phyloP scores from a whole-genome alignment of 2,113 vertebrate genomes.

The Pterocles orientalis region DNA sequence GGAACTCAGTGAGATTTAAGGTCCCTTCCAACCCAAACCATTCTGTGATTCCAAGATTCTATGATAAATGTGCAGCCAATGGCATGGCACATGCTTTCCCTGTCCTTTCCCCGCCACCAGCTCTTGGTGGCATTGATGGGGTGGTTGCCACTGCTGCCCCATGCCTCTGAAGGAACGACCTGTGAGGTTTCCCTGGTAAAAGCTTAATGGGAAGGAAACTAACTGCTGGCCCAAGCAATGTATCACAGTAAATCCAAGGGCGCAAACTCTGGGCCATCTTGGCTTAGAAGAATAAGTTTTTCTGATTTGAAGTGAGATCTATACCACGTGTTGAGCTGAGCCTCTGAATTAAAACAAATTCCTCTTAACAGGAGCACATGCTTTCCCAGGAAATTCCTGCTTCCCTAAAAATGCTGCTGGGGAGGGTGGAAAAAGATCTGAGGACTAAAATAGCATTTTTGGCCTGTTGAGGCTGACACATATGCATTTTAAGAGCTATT shows the following conservation, averaged over 20 bases:
- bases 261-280: background rate
- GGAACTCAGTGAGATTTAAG: too few relatives aligned
- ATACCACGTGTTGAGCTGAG: background rate
- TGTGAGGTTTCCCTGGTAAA: background rate
- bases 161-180: fast-evolving
- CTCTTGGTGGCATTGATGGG: fast-evolving
- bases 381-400: background rate
- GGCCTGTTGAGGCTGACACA: fast-evolving
- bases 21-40: too few relatives aligned
- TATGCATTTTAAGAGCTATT: background rate
- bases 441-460: background rate
- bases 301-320: background rate
- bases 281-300: background rate
- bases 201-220: background rate
- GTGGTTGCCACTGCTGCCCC: too few relatives aligned
- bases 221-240: fast-evolving
- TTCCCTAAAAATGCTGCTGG: background rate
- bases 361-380: too few relatives aligned
- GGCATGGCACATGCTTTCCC: fast-evolving
- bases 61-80: background rate
- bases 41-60: too few relatives aligned
- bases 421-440: background rate
- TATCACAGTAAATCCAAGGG: background rate
- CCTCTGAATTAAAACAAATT: background rate
- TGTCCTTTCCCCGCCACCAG: background rate